Conservation (phyloP, 2,113 vertebrate species). For the Recurvirostra avosetta region DNA sequence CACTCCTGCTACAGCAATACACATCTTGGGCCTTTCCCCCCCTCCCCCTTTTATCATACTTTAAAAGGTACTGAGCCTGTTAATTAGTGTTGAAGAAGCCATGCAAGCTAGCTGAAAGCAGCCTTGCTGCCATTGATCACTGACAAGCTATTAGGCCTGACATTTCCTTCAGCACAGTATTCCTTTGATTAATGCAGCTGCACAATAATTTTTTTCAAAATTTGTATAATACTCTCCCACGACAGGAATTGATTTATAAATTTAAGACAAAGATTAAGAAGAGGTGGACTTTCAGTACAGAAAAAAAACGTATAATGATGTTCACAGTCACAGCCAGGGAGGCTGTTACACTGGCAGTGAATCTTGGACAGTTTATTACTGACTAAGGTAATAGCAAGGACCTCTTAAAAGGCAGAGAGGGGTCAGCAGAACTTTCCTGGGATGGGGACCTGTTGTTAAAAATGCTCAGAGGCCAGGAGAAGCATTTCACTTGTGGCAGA, state of each 20-base stretch:
- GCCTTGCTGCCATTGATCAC: constrained; percentile 29
- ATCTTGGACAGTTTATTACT: neutral
- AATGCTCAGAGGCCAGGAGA: neutral
- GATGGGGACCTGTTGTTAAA: neutral
- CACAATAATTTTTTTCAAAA: neutral
- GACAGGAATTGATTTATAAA: constrained; percentile 19
- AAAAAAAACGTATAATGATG: neutral
- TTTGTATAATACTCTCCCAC: neutral
- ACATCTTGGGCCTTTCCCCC: neutral
- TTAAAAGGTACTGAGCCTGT: neutral
- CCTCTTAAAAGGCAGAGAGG: neutral
- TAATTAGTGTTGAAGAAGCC: constrained; percentile 30
- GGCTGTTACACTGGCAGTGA: neutral
- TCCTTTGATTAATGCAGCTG: constrained; percentile 51
- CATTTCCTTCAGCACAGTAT: constrained; percentile 27
- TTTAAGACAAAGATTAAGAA: constrained; percentile 18
- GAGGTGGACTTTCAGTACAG: neutral
- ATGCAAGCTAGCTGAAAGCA: constrained; percentile 35
- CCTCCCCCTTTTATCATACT: neutral
- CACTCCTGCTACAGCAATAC: neutral
- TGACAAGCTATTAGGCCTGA: constrained; percentile 44
- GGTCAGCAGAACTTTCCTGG: neutral
- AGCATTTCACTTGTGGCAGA: neutral
- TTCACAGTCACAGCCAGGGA: neutral
- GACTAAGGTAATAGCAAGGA: neutral